Evolutionary conservation across 2,113 vertebrate species (phyloP).

Genomic region (Emberiza fucata): DNA sequence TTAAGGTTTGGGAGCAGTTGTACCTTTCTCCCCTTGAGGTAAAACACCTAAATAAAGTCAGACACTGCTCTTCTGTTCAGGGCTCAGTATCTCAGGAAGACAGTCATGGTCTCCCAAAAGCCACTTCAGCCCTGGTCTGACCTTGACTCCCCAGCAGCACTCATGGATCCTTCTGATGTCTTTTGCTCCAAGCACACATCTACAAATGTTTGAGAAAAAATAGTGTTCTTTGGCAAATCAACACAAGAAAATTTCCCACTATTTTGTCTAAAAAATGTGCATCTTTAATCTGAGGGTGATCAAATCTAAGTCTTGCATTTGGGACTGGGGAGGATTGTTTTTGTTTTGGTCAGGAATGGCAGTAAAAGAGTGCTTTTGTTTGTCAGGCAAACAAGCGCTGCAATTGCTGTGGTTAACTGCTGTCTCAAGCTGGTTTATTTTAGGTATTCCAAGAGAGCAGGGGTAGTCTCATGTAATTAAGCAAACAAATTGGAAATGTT

Average conservation of each 20-base stretch:
- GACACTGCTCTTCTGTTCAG: not conserved
- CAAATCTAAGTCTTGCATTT: not conserved
- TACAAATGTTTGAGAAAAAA: not conserved
- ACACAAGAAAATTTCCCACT: not conserved
- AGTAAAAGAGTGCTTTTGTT: not conserved
- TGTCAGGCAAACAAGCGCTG: not conserved
- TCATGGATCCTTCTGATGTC: not conserved
- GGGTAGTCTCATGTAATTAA: not conserved
- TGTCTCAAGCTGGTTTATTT: not conserved
- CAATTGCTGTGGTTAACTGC: not conserved
- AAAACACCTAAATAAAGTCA: not conserved
- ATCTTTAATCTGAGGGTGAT: not conserved
- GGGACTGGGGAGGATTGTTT: not conserved
- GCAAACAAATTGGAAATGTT: not conserved
- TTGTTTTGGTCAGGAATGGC: not conserved
- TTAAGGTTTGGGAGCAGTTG: not conserved
- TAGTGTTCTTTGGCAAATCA: not conserved
- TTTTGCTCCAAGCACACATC: fast-evolving
- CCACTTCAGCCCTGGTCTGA: not conserved
- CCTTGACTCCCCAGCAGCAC: not conserved
- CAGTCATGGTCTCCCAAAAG: not conserved
- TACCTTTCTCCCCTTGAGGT: not conserved
- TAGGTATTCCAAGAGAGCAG: not conserved
- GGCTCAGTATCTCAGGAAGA: not conserved
- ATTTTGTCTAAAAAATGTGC: not conserved